Conservation (phyloP, 2,888 invertebrate genomes). For the Mythimna pallens region DNA sequence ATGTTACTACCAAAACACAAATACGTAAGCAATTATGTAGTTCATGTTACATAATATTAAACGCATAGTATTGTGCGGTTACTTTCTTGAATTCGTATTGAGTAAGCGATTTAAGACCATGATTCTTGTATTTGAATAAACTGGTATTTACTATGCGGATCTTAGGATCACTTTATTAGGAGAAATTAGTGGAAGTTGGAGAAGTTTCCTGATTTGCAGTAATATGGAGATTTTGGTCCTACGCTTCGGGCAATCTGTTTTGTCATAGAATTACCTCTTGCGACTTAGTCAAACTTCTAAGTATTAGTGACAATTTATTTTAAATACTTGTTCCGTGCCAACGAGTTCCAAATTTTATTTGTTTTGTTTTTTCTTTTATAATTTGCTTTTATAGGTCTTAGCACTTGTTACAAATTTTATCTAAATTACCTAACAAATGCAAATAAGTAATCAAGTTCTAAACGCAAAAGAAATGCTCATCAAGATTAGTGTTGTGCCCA, state of each 20-base stretch:
- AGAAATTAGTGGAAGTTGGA: conserved; percentile 42
- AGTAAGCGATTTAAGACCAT: conserved; percentile 45
- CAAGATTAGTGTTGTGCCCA: conserved; percentile 27
- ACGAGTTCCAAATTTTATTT: not conserved
- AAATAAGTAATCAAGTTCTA: not conserved
- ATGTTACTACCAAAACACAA: conserved; percentile 63
- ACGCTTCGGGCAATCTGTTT: conserved; percentile 29
- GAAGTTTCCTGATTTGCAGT: conserved; percentile 45
- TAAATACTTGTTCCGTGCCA: conserved; percentile 17
- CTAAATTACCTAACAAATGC: too few species aligned
- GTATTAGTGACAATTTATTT: conserved; percentile 7
- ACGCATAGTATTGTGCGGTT: conserved; percentile 39
- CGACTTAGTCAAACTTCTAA: conserved; percentile 4
- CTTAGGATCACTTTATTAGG: conserved; percentile 45
- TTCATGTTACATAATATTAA: conserved; percentile 58
- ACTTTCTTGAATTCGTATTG: conserved; percentile 48
- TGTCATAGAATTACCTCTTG: conserved; percentile 26
- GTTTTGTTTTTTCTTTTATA: not conserved
- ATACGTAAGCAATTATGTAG: conserved; percentile 61
- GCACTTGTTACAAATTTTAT: not conserved
- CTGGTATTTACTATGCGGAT: conserved; percentile 53
- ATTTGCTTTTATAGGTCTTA: not conserved
- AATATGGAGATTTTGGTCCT: conserved; percentile 29
- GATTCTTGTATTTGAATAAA: conserved; percentile 54
- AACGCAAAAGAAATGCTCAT: not conserved